Evolutionary conservation across 2,888 invertebrate species (phyloP), one percentile per base, ranked within the genome.

Genomic region (Lepidocyrtinus sp.): DNA sequence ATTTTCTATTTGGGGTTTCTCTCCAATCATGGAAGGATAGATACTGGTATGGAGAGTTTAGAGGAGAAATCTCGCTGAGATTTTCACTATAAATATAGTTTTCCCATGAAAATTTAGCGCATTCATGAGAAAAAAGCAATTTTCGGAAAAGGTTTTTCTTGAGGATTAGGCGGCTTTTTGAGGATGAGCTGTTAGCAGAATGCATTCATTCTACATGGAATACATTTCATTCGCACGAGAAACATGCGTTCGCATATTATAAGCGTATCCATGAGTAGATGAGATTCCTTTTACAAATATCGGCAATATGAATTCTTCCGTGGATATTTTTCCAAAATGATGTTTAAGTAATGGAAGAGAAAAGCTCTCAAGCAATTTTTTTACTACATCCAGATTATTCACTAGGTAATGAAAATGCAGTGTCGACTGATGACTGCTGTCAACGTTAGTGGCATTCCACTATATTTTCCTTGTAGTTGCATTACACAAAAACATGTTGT

Each of bases 41-140:
- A 36, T 7, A 12, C 12, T 7, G 36, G 36, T 36, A 36, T 5
- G 36, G 5, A 36, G 36, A 36, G 12, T 36, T 36, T 36, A 12
- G 36, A 36, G 36, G n/a, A 55, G n/a, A n/a, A 55, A 55, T 55
- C 17, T 5, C n/a, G 17, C 55, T n/a, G 55, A 55, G 55, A 55
- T 55, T 55, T 55, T 55, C 22, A 21, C 24, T 62, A 76, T 70
- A 69, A 63, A 64, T 70, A 68, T 67, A 72, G 26, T 72, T 55
- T 67, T 74, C 81, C 82, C 84, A 86, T 86, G 86, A 85, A 86
- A 86, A 86, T 86, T 86, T 83, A 86, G 81, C 84, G 80, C 84
- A 84, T 84, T 84, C 82, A 84, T 82, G 79, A 80, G 79, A 83
- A 82, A 85, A 85, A 86, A 85, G 84, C 85, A 86, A 86, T 86